These are phyloP conservation scores for Astropecten irregularis DNA, from an alignment of 53 echinoderm and acorn worm species.

Conservation along the genomic window DNA sequence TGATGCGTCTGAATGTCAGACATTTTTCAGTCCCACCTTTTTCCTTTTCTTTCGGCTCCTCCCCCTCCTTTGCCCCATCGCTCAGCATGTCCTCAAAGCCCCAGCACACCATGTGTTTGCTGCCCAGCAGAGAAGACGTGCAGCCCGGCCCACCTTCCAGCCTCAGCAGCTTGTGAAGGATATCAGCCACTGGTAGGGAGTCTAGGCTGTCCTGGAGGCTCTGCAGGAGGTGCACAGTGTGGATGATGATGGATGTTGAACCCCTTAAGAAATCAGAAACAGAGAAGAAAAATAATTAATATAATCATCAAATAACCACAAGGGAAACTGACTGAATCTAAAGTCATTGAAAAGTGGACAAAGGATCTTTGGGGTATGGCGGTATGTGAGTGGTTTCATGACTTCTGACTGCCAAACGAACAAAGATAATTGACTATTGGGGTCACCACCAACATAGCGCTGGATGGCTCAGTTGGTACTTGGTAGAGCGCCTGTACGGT, in stretches of 20 bases:
- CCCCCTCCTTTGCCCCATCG: constrained; percentile 52
- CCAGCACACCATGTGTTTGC: constrained; percentile 91
- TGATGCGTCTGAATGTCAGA: too few species aligned
- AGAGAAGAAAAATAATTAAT: too few species aligned
- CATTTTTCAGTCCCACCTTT: constrained; percentile 72
- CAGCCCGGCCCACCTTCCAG: constrained; percentile 88
- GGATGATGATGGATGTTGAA: constrained; percentile 77
- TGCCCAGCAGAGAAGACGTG: constrained; percentile 80
- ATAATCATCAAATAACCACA: too few species aligned
- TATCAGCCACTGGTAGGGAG: constrained; percentile 75
- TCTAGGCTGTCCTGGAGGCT: constrained; percentile 51
- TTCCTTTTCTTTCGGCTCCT: constrained; percentile 85
- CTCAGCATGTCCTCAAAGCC: constrained; percentile 93
- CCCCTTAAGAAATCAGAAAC: constrained; percentile 52
- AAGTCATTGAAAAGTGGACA: too few species aligned
- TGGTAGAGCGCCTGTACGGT: too few species aligned
- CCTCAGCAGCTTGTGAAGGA: constrained; percentile 76
- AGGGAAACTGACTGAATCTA: too few species aligned
- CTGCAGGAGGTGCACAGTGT: constrained; percentile 82
- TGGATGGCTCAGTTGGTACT: too few species aligned
- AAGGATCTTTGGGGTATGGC: too few species aligned
- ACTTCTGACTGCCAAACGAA: too few species aligned
- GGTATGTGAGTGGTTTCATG: too few species aligned
- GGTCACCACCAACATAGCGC: too few species aligned
- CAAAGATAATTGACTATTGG: too few species aligned